Evolutionary conservation across 2,888 invertebrate species (phyloP).

Genomic region (Clostera curtula): DNA sequence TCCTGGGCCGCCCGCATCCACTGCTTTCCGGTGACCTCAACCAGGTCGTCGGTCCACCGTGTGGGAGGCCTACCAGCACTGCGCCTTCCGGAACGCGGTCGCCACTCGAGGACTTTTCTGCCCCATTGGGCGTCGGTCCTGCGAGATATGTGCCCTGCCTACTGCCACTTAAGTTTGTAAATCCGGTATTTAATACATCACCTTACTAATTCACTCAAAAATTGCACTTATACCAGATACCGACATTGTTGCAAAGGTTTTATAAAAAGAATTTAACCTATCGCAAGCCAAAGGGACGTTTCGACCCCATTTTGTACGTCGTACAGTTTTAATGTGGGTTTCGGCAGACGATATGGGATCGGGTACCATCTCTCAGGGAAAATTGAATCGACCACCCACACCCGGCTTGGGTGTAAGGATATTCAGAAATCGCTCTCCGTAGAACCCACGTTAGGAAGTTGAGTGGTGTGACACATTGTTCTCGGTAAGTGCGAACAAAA

Average conservation of each 20-base stretch:
- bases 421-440: constrained; percentile 20
- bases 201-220: too few relatives aligned
- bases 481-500: neutral
- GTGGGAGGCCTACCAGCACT: too few relatives aligned
- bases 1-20: too few relatives aligned
- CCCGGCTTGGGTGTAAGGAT: constrained; percentile 16
- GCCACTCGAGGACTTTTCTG: too few relatives aligned
- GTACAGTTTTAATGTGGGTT: constrained; percentile 15
- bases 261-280: constrained; percentile 9
- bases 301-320: constrained; percentile 9
- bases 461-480: constrained; percentile 6
- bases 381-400: constrained; percentile 24
- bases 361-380: constrained; percentile 14
- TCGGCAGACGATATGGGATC: constrained; percentile 14
- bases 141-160: too few relatives aligned
- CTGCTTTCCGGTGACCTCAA: too few relatives aligned
- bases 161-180: too few relatives aligned
- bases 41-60: too few relatives aligned
- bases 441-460: constrained; percentile 2
- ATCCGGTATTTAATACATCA: too few relatives aligned
- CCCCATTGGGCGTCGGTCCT: too few relatives aligned
- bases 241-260: constrained; percentile 4
- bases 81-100: too few relatives aligned
- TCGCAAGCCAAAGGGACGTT: constrained; percentile 4
- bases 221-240: neutral